Base-by-base conservation (phyloP, 2,113 vertebrate genomes). In the Neogobius melanostomus region DNA sequence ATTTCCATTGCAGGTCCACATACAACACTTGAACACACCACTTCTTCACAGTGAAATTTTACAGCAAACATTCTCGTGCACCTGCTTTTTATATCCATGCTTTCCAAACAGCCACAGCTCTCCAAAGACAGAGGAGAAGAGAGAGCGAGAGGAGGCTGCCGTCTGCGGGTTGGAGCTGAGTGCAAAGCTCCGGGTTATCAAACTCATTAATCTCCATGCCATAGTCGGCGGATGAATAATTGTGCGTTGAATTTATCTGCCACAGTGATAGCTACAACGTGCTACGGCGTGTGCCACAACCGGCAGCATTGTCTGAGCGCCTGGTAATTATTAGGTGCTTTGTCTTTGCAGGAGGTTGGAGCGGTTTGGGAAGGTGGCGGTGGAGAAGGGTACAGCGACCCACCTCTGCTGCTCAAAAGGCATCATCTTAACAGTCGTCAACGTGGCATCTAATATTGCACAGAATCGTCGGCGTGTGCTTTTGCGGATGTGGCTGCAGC, bases 141-240 rank as follows among this genome's bases (percentile, higher is more conserved):
- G 70, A 79, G 79, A 76, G 75, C 45, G 28, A 74, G 76, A 68
- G 66, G 87, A 78, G 84, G 90, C 89, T 90, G 91, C 92, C 81
- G 81, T 91, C 88, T 76, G 81, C 84, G 91, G 91, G 93, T 94
- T 93, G 89, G 92, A 95, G 95, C 95, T 94, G 92, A 93, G 85
- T 91, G 92, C 94, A 94, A 89, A 96, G 94, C 95, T 95, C 93
- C 90, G 90, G 96, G 96, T 98, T 97, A 98, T 98, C 96, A 97
- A 95, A 98, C 95, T 98, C 96, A 96, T 98, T 98, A 98, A 98
- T 98, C 96, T 98, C 95, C 95, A 95, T 97, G 96, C 96, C 96
- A 96, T 92, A 94, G 95, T 95, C 93, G 94, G 92, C 90, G 94
- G 95, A 98, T 97, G 96, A 98, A 97, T 98, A 98, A 98, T 98